Evolutionary conservation across 2,797 vertebrate genomes (phyloP), one percentile per base, ranked within the genome.

Genomic region (Centroberyx gerrardi): DNA sequence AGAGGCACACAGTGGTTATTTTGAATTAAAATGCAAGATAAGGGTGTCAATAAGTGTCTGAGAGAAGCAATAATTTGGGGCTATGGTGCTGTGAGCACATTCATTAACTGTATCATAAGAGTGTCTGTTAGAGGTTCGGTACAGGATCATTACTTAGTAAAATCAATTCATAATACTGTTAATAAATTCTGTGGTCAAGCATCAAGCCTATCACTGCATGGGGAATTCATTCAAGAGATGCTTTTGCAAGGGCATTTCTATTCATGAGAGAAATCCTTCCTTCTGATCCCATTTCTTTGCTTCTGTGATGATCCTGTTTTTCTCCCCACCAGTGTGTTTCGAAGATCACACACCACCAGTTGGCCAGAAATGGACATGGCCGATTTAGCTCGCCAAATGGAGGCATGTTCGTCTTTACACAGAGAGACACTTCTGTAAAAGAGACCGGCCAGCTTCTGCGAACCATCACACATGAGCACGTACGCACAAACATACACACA

Each of bases 371-470:
- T 40, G 54, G 75, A 82, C 88, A 77, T 4, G 76, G 85, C 51
- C 36, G 54, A 81, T 82, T 82, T 72, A 62, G 86, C 88, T 91
- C 81, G 48, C 87, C 92, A 92, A 93, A 93, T 88, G 90, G 86
- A 93, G 90, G 89, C 87, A 56, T 83, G 84, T 77, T 68, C 73
- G 15, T 79, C 81, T 62, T 70, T 63, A 75, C 74, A 28, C 80
- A 48, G 75, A 81, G 52, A 77, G 72, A 87, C 85, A 68, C 77
- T 82, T 87, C 88, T 80, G 83, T 64, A 78, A 80, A 67, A 80
- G 80, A 88, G 54, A 65, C 80, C 73, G 74, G 78, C 83, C 77
- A 62, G 88, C 80, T 84, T 88, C 81, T 76, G 82, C 74, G 75
- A 87, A 84, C 86, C 86, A 76, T 87, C 84, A 70, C 83, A 83